Conservation (phyloP, 2,888 invertebrate genomes). For the Drosophila greeni region DNA sequence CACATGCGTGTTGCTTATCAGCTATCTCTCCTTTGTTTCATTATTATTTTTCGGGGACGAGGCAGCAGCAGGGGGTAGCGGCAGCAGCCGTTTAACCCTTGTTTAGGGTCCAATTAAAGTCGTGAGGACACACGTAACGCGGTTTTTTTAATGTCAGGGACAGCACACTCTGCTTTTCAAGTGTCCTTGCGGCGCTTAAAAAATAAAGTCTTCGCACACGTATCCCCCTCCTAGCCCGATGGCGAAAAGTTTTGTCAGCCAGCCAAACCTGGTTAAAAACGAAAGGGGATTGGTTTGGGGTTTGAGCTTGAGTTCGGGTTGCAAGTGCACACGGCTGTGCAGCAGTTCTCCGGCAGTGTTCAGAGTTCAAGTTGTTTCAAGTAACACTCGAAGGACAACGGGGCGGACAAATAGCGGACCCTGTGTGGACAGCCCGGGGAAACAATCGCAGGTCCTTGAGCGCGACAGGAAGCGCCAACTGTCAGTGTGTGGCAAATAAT, state of each 20-base stretch:
- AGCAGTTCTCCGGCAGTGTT: conserved; percentile 66
- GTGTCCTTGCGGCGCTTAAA: conserved; percentile 65
- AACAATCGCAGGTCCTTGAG: conserved; percentile 24
- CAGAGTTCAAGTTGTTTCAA: conserved; percentile 68
- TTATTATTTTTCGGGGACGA: conserved; percentile 6
- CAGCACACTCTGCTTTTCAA: conserved; percentile 33
- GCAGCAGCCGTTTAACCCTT: conserved; percentile 29
- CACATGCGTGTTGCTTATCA: conserved; percentile 33
- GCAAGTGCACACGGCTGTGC: conserved; percentile 61
- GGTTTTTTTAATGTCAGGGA: conserved; percentile 51
- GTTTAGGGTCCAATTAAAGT: conserved; percentile 63
- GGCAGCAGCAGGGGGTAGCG: background rate
- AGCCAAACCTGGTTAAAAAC: conserved; percentile 62
- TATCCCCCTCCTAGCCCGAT: conserved; percentile 48
- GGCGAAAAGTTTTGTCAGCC: conserved; percentile 61
- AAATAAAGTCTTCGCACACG: conserved; percentile 63
- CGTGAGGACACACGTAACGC: conserved; percentile 56
- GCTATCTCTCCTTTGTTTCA: conserved; percentile 24
- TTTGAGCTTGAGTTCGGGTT: background rate
- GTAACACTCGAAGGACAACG: conserved; percentile 57
- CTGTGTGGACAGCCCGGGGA: conserved; percentile 40
- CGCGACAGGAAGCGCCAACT: conserved; percentile 58
- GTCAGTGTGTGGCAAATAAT: conserved; percentile 72
- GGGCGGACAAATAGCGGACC: conserved; percentile 46
- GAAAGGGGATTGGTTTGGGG: conserved; percentile 19